Base-by-base conservation (phyloP, 2,113 vertebrate genomes). In the Triplophysa dalaica region DNA sequence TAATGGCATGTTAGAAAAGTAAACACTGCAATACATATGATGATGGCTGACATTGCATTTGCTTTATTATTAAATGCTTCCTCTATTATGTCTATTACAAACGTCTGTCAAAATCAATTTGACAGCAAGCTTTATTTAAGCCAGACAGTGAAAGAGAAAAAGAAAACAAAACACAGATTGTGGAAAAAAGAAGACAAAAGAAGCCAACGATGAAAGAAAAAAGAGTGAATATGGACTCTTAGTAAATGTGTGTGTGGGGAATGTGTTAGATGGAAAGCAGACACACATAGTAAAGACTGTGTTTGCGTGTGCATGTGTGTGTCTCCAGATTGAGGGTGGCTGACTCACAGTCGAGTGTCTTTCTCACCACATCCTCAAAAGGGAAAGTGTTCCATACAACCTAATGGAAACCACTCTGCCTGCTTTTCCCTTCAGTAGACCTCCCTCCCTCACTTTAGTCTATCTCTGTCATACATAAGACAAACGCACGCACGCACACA, bases 301-400 rank as follows among this genome's bases (percentile, higher is more conserved):
- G 54, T 63, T 9, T 79, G 22, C 33, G 67, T 73, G 33, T 72
- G 52, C 61, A 54, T 78, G 75, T 41, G 68, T 61, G 62, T 69
- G 8, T 41, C 0, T 33, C 12, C 29, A 24, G 66, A 68, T 52
- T 65, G 60, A 72, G 77, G 73, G 58, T 83, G 78, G 38, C 74
- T 81, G 74, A 81, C 82, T 78, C 54, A 84, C 54, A 69, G 63
- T 21, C 19, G 24, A 77, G 68, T 69, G 67, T 84, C 60, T 83
- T 70, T 75, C 83, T 81, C 79, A 81, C 83, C 79, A 84, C 79
- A 84, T 69, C 62, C 82, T 84, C 79, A 81, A 81, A 84, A 69
- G 82, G 82, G 79, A 81, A 81, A 81, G 79, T 84, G 79, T 84
- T 84, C 82, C 79, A 78, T 75, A 84, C 66, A 81, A 79, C 33